phyloP scores from a whole-genome alignment of 2,113 vertebrate genomes.

The Butorides virescens region DNA sequence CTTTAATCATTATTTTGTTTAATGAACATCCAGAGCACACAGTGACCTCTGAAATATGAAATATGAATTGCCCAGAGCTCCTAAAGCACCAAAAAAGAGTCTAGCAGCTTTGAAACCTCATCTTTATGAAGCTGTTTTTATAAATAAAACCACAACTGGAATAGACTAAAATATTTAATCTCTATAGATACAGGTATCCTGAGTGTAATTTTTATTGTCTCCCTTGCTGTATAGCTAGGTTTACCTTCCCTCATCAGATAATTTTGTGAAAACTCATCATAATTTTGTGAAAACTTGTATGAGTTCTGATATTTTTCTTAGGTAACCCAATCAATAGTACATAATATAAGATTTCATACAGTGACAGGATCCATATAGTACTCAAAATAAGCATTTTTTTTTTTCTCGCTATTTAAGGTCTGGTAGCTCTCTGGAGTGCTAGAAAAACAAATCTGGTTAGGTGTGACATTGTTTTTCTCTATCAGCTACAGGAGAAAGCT shows the following conservation, averaged over 20 bases:
- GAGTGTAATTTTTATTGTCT: background rate
- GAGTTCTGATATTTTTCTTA: background rate
- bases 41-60: no score
- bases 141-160: background rate
- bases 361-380: no score
- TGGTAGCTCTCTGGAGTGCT: background rate
- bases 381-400: no score
- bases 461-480: background rate
- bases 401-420: background rate
- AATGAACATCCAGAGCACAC: no score
- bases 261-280: no score
- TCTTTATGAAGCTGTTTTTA: background rate
- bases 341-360: no score
- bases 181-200: background rate
- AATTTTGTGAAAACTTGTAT: background rate
- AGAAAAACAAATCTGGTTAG: background rate
- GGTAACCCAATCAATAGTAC: no score
- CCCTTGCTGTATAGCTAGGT: background rate
- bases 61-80: no score
- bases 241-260: background rate
- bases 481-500: background rate
- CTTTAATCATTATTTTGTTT: no score
- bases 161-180: background rate
- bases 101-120: background rate
- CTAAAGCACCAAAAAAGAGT: no score